Conservation (phyloP, 2,113 vertebrate genomes). For the Amphilophus citrinellus region DNA sequence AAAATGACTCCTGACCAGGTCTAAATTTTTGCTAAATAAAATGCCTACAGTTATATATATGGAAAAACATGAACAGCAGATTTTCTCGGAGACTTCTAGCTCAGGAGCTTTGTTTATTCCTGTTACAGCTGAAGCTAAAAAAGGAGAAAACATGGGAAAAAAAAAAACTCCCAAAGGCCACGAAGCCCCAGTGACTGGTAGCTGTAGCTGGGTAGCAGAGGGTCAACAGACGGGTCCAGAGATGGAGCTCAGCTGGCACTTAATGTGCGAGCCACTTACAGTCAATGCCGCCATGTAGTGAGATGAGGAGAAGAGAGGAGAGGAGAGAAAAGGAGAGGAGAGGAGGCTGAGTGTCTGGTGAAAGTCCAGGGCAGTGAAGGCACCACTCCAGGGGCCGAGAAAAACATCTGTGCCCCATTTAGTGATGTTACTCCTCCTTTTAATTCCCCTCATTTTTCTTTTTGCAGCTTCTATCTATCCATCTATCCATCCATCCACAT, state of each 20-base stretch:
- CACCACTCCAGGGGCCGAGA: slow-evolving; percentile 69
- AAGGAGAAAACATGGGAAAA: background rate
- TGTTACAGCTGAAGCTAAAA: slow-evolving; percentile 7
- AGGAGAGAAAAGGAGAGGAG: slow-evolving; percentile 34
- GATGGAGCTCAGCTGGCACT: slow-evolving; percentile 68
- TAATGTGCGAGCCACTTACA: slow-evolving; percentile 62
- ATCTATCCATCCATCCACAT: slow-evolving; percentile 10
- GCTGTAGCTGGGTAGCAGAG: slow-evolving; percentile 57
- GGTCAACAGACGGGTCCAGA: slow-evolving; percentile 64
- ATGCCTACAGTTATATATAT: background rate
- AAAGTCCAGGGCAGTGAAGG: slow-evolving; percentile 68
- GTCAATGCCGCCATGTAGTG: slow-evolving; percentile 22
- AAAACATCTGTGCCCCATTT: slow-evolving; percentile 80
- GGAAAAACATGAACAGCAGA: background rate
- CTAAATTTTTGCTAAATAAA: background rate
- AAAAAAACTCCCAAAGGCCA: slow-evolving; percentile 18
- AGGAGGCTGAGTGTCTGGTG: slow-evolving; percentile 69
- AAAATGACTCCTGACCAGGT: background rate
- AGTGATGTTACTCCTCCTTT: slow-evolving; percentile 51
- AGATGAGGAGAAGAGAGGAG: slow-evolving; percentile 4
- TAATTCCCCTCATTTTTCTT: slow-evolving; percentile 30
- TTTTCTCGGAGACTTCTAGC: background rate
- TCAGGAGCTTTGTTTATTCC: slow-evolving; percentile 10
- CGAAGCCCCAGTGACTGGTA: slow-evolving; percentile 48
- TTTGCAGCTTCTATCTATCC: background rate